phyloP scores from a whole-genome alignment of 2,888 invertebrate genomes.

The Hemicrepidius hirtus region DNA sequence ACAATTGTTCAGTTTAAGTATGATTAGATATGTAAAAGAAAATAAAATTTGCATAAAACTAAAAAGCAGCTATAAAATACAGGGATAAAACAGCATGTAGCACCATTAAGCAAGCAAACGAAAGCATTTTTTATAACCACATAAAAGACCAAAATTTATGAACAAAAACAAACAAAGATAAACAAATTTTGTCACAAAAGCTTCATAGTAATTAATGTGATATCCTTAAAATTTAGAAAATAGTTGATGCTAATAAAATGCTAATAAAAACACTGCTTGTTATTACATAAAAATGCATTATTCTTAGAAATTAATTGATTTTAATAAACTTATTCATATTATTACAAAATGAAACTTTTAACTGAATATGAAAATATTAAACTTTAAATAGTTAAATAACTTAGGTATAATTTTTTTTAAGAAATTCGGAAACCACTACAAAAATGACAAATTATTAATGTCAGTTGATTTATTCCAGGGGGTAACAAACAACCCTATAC shows the following conservation, averaged over 20 bases:
- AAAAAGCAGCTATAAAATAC: conserved; percentile 35
- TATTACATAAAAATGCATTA: too few relatives aligned
- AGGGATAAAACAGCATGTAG: conserved; percentile 45
- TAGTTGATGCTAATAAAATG: too few relatives aligned
- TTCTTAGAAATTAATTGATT: too few relatives aligned
- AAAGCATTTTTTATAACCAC: conserved; percentile 37
- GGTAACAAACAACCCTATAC: conserved; percentile 2
- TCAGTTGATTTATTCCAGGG: conserved; percentile 13
- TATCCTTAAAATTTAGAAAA: too few relatives aligned
- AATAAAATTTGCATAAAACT: conserved; percentile 49
- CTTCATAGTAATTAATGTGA: too few relatives aligned
- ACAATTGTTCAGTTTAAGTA: conserved; percentile 17
- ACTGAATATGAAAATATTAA: too few relatives aligned
- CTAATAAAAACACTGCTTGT: too few relatives aligned
- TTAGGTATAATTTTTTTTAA: not conserved
- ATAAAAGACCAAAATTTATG: conserved; percentile 33
- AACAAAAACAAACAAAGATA: conserved; percentile 8
- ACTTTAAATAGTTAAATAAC: too few relatives aligned
- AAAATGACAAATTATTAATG: conserved; percentile 16
- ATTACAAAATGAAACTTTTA: too few relatives aligned
- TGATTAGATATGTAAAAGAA: conserved; percentile 32
- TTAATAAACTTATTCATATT: too few relatives aligned
- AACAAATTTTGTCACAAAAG: not conserved
- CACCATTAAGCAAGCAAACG: conserved; percentile 36
- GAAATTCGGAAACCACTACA: not conserved